These are phyloP conservation scores for Stomatorhinus walkeri DNA, from an alignment of 2,797 vertebrate species.

Conservation along the genomic window DNA sequence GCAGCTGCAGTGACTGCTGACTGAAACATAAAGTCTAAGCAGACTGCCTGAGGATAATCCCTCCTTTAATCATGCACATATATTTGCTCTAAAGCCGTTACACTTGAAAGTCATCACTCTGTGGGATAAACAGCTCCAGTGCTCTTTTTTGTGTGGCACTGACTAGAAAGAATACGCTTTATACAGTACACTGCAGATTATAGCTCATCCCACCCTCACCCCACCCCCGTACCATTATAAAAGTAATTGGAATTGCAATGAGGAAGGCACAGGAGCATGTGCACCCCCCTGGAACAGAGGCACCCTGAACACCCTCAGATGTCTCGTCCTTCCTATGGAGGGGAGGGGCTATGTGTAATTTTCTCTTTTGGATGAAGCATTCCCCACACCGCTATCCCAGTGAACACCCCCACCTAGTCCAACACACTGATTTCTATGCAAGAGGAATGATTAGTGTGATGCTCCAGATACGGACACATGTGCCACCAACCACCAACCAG, in stretches of 20 bases:
- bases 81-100: not conserved
- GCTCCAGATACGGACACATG: not conserved
- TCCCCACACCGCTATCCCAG: not conserved
- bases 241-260: constrained; percentile 17
- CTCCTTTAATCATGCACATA: constrained; percentile 6
- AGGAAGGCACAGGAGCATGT: constrained; percentile 8
- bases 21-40: constrained; percentile 7
- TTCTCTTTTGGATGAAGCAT: not conserved
- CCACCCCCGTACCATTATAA: constrained; percentile 9
- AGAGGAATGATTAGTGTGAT: not conserved
- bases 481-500: not conserved
- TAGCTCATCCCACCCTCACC: not conserved
- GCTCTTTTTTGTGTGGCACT: not conserved
- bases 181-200: not conserved
- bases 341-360: not conserved
- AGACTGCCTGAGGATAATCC: not conserved
- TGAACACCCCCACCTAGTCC: not conserved
- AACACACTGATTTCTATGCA: not conserved
- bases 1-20: not conserved
- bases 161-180: not conserved
- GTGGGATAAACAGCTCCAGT: not conserved
- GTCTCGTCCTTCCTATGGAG: not conserved
- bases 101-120: not conserved
- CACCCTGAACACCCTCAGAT: not conserved
- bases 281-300: not conserved